Percentiles rank a stretch among this genome's conserved stretches.
These are phyloP conservation scores for Pseudochromis fuscus DNA, from an alignment of 2,797 vertebrate species.

Conservation along the genomic window DNA sequence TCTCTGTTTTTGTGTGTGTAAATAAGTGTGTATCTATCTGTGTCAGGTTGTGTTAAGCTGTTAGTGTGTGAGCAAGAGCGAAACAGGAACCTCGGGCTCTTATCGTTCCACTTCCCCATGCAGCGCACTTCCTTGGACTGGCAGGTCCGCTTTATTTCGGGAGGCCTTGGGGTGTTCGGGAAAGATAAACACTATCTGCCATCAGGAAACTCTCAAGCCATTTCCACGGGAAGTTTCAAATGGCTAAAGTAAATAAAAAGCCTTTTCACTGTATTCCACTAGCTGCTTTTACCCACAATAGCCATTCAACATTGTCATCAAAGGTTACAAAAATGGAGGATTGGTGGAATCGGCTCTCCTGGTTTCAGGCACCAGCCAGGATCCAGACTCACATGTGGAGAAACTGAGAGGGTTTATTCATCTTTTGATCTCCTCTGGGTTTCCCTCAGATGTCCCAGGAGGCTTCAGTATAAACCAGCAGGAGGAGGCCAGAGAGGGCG, in stretches of 20 bases:
- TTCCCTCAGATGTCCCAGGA: conserved; percentile 87
- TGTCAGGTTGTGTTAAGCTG: conserved; percentile 20
- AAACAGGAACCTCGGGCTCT: conserved; percentile 94
- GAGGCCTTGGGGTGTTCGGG: conserved; percentile 97
- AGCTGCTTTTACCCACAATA: conserved; percentile 83
- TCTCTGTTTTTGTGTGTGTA: no score
- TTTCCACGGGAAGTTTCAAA: conserved; percentile 99
- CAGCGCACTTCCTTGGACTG: conserved; percentile 87
- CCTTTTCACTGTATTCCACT: conserved; percentile 85
- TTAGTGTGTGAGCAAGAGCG: conserved; percentile 82
- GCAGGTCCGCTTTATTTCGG: conserved; percentile 97
- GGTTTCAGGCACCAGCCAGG: conserved; percentile 54
- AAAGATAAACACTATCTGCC: conserved; percentile 99
- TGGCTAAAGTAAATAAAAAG: conserved; percentile 99
- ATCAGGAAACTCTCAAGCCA: conserved; percentile 98
- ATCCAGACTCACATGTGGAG: conserved; percentile 16
- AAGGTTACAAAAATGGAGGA: conserved; percentile 78
- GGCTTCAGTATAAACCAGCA: conserved; percentile 89
- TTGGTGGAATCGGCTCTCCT: conserved; percentile 51
- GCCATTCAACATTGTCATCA: conserved; percentile 85
- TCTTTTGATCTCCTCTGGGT: conserved; percentile 22
- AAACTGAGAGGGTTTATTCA: conserved; percentile 47
- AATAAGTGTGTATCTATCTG: conserved; percentile 48
- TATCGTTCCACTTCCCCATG: conserved; percentile 89
- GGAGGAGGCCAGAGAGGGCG: conserved; percentile 90